Evolutionary conservation across 2,797 vertebrate species (phyloP).

Genomic region (Erethizon dorsatum): DNA sequence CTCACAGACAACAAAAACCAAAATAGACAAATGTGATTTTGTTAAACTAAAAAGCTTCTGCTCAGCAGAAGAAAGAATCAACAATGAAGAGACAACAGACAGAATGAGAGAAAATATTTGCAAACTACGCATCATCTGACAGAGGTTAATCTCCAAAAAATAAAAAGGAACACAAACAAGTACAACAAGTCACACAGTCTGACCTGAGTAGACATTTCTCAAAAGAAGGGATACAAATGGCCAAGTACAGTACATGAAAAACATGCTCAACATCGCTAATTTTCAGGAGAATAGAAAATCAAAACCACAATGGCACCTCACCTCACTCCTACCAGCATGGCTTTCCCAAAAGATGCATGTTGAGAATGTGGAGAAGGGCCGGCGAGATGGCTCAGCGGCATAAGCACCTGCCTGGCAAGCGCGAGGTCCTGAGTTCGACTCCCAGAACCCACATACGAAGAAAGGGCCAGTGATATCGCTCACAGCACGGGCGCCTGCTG

Average conservation of each 20-base stretch:
- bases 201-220: not conserved
- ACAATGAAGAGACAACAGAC: not conserved
- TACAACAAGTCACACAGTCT: not conserved
- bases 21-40: not conserved
- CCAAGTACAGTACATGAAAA: not conserved
- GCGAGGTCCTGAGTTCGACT: too few relatives aligned
- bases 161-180: not conserved
- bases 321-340: not conserved
- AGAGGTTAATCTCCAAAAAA: not conserved
- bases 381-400: too few relatives aligned
- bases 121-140: not conserved
- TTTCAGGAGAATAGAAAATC: not conserved
- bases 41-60: not conserved
- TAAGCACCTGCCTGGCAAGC: too few relatives aligned
- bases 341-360: not conserved
- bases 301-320: not conserved
- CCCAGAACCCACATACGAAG: too few relatives aligned
- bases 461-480: too few relatives aligned
- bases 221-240: not conserved
- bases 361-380: not conserved
- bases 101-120: not conserved
- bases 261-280: not conserved
- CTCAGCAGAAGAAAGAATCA: not conserved
- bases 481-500: too few relatives aligned
- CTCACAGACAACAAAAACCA: not conserved